These are phyloP conservation scores for Glossophaga mutica DNA, from an alignment of 2,797 vertebrate genomes.

Conservation along the genomic window DNA sequence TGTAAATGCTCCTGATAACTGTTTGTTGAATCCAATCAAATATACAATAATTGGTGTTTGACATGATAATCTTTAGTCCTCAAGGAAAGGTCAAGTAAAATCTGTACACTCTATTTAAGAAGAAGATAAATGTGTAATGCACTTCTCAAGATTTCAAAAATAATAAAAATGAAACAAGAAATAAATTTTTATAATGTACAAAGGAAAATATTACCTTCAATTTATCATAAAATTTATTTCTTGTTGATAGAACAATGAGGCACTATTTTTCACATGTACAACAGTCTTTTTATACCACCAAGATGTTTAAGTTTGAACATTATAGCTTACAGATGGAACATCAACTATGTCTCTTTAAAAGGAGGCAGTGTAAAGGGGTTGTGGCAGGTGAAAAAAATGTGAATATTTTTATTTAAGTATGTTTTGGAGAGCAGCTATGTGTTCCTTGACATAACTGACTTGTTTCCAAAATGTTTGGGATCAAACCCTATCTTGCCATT, in stretches of 20 bases:
- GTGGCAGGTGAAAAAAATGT: conserved; percentile 25
- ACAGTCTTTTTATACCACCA: background rate
- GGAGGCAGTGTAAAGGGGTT: background rate
- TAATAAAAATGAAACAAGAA: conserved; percentile 21
- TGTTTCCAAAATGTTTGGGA: conserved; percentile 34
- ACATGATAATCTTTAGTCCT: background rate
- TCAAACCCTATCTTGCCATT: conserved; percentile 38
- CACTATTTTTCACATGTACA: background rate
- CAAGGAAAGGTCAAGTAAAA: background rate
- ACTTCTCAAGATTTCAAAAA: conserved; percentile 36
- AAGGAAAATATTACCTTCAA: conserved; percentile 16
- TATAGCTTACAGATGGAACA: conserved; percentile 22
- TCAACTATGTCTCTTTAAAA: conserved; percentile 31
- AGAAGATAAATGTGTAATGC: background rate
- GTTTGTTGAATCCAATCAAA: background rate
- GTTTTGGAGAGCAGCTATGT: conserved; percentile 32
- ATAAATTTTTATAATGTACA: background rate
- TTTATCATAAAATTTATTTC: conserved; percentile 28
- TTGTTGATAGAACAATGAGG: conserved; percentile 7
- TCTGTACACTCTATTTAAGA: background rate
- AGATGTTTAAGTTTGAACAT: conserved; percentile 51
- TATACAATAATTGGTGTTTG: background rate
- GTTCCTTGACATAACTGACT: conserved; percentile 42
- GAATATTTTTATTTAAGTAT: conserved; percentile 34
- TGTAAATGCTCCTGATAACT: background rate